Evolutionary conservation across 2,113 vertebrate species (phyloP), one percentile per base, ranked within the genome.

Genomic region (Pholis gunnellus): DNA sequence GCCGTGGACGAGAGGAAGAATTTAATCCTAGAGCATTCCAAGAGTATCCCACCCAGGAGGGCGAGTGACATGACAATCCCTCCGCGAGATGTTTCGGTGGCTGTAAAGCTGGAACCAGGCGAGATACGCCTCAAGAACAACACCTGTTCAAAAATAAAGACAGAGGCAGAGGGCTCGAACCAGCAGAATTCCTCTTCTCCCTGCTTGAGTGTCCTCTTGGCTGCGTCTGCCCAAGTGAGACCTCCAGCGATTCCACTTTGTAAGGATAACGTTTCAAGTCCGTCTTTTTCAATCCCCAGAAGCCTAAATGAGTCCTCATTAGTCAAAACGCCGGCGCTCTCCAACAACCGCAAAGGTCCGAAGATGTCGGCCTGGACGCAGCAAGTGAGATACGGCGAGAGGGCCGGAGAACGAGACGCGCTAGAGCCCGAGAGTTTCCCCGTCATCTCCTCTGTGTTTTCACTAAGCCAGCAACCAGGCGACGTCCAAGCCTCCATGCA

Each of bases 381-480:
- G 36, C 82, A 83, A 48, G 67, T 69, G 0, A 60, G 61, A 68
- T 54, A 36, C 9, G 59, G 18, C 0, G 77, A 81, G 14, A 20
- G 36, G 42, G 22, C 25, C 7, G 70, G 29, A 42, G 70, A 82
- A 25, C 44, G 72, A 34, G 75, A 80, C 0, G 2, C 29, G 57
- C 27, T 59, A 9, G 69, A 91, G 59, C 80, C 85, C 0, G 78
- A 92, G 54, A 94, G 96, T 1, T 96, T 98, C 68, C 97, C 98
- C 0, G 89, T 99, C 63, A 99, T 99, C 93, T 99, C 97, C 0
- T 97, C 97, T 9, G 97, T 99, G 2, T 99, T 98, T 93, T 99
- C 98, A 18, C 93, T 99, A 66, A 96, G 97, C 79, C 93, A 96
- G 42, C 95, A 95, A n/a, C 81, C 95, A 5, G 93, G 94, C 80